A percentile compares a stretch with the other conserved stretches of the same genome.
These are phyloP conservation scores for Perizoma flavofasciatum DNA, from an alignment of 2,888 invertebrate species.

Conservation along the genomic window DNA sequence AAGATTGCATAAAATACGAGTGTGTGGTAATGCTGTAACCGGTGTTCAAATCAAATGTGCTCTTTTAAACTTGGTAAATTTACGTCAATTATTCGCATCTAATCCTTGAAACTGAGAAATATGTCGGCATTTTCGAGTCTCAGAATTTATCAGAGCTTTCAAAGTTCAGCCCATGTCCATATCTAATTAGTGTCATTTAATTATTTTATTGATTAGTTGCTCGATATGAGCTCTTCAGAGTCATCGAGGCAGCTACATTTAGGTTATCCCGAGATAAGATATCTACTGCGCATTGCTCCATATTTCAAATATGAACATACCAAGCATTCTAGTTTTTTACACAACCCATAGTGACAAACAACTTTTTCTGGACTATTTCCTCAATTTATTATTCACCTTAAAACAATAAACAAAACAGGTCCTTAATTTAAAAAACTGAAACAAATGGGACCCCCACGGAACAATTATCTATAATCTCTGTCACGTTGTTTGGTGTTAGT, in stretches of 20 bases:
- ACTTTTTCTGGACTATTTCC: conserved; percentile 32
- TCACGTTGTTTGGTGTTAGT: conserved; percentile 63
- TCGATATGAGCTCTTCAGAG: conserved; percentile 10
- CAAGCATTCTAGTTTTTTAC: neutral
- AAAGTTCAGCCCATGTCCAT: neutral
- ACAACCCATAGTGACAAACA: conserved; percentile 9
- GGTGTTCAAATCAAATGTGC: too few relatives aligned
- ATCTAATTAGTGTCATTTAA: neutral
- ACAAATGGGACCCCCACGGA: conserved; percentile 49
- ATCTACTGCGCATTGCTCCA: conserved; percentile 9
- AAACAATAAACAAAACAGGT: conserved; percentile 36
- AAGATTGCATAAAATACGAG: too few relatives aligned
- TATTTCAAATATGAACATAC: conserved; percentile 5
- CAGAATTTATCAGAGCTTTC: neutral
- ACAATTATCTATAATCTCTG: conserved; percentile 62
- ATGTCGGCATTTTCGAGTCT: too few relatives aligned
- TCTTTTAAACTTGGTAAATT: too few relatives aligned
- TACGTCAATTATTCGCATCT: too few relatives aligned
- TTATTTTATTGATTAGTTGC: conserved; percentile 5
- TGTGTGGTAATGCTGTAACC: too few relatives aligned
- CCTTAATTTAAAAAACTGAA: conserved; percentile 43
- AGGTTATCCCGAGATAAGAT: conserved; percentile 5
- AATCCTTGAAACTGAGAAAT: too few relatives aligned
- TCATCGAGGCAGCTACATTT: conserved; percentile 9
- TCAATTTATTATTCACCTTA: conserved; percentile 33